Evolutionary conservation across 1,140 invertebrate genomes (phyloP), one percentile per base, ranked within the genome.

Genomic region (Zaprionus capensis): DNA sequence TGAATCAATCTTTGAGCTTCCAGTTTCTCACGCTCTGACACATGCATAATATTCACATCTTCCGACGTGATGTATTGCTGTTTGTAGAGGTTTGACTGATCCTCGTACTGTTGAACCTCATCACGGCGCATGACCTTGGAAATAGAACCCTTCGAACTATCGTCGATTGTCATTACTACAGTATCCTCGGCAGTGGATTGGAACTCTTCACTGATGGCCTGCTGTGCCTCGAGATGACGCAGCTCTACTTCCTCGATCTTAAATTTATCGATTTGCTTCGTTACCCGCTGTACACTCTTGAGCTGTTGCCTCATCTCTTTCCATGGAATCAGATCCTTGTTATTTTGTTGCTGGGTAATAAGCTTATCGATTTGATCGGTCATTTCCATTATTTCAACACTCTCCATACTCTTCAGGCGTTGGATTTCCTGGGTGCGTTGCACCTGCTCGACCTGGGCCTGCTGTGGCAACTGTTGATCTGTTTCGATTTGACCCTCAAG

Each of bases 251-350:
- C 91, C 65, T 92, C 85, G 9, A 92, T 80, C 74, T 92, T 92
- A 44, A 92, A 92, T 34, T 92, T 92, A 20, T 93, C 90, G 5
- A 92, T 92, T 59, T 91, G 76, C 44, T 92, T 91, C 24, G 93
- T 86, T 4, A 91, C 86, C 28, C 77, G 73, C 51, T 92, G 77
- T 11, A 92, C 92, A 28, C 91, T 91, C 79, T 92, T 92, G 1
- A 92, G 62, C 44, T 92, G 91, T 46, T 92, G 83, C 1, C 91
- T 90, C 92, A 92, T 92, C 63, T 91, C 91, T 64, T 92, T 91
- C 92, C 92, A 92, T 5, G 92, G 92, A 28, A 92, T 91, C 2
- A 80, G 66, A 56, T 91, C 88, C 31, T 85, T 90, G 17, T 65
- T 67, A 38, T 91, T 92, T 26, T 84, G 87, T 55, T 91, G 83